Percentiles rank a stretch among this genome's conserved stretches.
phyloP scores from a whole-genome alignment of 2,888 invertebrate genomes.

The Endotricha flammealis region DNA sequence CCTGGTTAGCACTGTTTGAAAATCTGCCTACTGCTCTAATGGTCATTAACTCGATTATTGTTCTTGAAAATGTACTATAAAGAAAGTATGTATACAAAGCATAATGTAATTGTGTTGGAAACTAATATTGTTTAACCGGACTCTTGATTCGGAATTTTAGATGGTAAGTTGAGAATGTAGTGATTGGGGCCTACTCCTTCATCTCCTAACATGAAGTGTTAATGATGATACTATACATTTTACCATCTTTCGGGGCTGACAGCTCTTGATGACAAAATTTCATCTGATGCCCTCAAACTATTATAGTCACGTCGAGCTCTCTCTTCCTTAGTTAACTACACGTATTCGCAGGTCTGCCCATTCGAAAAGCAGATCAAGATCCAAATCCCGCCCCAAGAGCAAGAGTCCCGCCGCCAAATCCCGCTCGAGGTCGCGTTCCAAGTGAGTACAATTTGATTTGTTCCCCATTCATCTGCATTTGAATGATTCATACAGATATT shows the following conservation, averaged over 20 bases:
- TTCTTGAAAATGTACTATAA: too few species aligned
- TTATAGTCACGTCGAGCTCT: background rate
- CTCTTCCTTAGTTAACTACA: constrained; percentile 3
- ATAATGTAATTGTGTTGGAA: too few species aligned
- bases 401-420: constrained; percentile 89
- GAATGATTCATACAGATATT: too few species aligned
- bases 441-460: too few species aligned
- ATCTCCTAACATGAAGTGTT: background rate
- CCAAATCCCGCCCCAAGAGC: constrained; percentile 82
- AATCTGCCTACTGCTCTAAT: too few species aligned
- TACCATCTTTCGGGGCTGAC: constrained; percentile 81
- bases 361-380: constrained; percentile 74
- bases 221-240: constrained; percentile 66
- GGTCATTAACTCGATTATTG: too few species aligned
- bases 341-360: constrained; percentile 58
- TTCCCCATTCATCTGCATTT: too few species aligned
- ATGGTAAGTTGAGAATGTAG: too few species aligned
- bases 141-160: too few species aligned
- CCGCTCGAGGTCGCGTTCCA: constrained; percentile 86
- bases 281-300: constrained; percentile 47
- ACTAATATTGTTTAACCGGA: too few species aligned
- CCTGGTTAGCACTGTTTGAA: too few species aligned
- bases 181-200: background rate
- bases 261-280: constrained; percentile 62
- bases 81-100: too few species aligned